These are phyloP conservation scores for Lates japonicus DNA, from an alignment of 2,797 vertebrate species.

Conservation along the genomic window DNA sequence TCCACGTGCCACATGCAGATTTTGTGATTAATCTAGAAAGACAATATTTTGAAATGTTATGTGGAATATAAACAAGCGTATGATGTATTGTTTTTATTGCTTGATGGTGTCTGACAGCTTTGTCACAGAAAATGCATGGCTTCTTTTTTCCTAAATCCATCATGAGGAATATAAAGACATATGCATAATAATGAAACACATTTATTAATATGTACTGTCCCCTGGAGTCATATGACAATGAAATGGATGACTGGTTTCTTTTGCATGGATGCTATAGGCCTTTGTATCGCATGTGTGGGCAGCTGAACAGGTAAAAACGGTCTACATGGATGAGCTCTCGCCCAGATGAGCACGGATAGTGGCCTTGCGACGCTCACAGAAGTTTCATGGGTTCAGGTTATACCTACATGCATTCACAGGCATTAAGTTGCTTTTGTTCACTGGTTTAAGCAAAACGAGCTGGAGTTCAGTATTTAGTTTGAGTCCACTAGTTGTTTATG, in stretches of 20 bases:
- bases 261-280: constrained; percentile 70
- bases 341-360: constrained; percentile 21
- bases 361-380: constrained; percentile 7
- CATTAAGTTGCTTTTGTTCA: constrained; percentile 11
- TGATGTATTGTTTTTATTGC: constrained; percentile 87
- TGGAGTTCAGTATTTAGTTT: background rate
- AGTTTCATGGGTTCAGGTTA: constrained; percentile 86
- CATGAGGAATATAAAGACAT: constrained; percentile 86
- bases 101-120: constrained; percentile 82
- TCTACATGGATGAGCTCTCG: constrained; percentile 63
- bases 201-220: constrained; percentile 88
- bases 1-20: constrained; percentile 78
- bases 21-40: constrained; percentile 84
- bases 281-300: constrained; percentile 80
- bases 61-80: constrained; percentile 85
- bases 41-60: constrained; percentile 84
- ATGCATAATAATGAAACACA: constrained; percentile 89
- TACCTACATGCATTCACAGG: background rate
- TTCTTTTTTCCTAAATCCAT: constrained; percentile 85
- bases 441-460: background rate
- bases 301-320: constrained; percentile 72
- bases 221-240: constrained; percentile 87
- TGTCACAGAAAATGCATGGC: constrained; percentile 83
- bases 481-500: constrained; percentile 16
- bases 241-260: constrained; percentile 85